Evolutionary conservation across 1,140 invertebrate species (phyloP).

Genomic region (Ips typographus): DNA sequence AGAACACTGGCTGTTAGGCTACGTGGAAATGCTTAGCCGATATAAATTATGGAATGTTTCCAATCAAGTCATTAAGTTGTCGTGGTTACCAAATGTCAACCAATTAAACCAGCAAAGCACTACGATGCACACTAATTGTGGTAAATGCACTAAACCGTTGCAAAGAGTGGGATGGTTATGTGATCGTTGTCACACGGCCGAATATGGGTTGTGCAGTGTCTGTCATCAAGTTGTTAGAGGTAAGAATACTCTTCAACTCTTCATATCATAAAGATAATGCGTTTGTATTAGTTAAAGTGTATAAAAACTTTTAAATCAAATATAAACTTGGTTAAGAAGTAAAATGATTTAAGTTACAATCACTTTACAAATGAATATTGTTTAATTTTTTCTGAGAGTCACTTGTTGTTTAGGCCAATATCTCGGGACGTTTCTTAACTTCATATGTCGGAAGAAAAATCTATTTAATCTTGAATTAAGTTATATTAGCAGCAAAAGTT

Average conservation of each 20-base stretch:
- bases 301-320: too few relatives aligned
- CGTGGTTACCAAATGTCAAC: slow-evolving; percentile 74
- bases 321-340: too few relatives aligned
- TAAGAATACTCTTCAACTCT: neutral
- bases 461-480: too few relatives aligned
- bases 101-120: slow-evolving; percentile 89
- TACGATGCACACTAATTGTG: slow-evolving; percentile 74
- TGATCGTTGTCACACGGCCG: slow-evolving; percentile 71
- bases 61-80: slow-evolving; percentile 77
- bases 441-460: too few relatives aligned
- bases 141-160: slow-evolving; percentile 70
- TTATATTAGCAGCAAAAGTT: too few relatives aligned
- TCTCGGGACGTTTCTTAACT: too few relatives aligned
- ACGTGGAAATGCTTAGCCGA: slow-evolving; percentile 80
- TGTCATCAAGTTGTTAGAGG: slow-evolving; percentile 87
- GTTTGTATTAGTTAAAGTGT: too few relatives aligned
- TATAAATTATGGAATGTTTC: slow-evolving; percentile 80
- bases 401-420: too few relatives aligned
- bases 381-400: too few relatives aligned
- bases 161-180: slow-evolving; percentile 73
- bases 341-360: too few relatives aligned
- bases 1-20: slow-evolving; percentile 88
- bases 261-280: too few relatives aligned
- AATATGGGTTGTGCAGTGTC: slow-evolving; percentile 73
- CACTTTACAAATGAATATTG: too few relatives aligned